Conservation (phyloP, 1,140 invertebrate genomes). For the Neuroterus valhalla region DNA sequence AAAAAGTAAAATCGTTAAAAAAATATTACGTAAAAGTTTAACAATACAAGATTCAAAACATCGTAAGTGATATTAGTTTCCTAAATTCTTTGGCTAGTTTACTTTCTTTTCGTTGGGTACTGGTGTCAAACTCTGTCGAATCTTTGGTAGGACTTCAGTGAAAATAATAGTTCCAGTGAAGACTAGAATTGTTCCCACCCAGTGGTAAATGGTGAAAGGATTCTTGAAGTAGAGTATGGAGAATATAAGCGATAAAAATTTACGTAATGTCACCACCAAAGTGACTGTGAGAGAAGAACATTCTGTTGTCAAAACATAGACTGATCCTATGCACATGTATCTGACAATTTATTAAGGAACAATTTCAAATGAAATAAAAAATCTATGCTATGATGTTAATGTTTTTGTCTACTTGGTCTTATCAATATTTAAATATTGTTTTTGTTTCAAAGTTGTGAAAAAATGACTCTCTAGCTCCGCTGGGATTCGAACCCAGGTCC, state of each 20-base stretch:
- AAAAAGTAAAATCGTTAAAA: too few relatives aligned
- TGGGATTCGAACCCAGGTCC: too few relatives aligned
- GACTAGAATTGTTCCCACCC: slow-evolving; percentile 93
- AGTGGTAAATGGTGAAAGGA: slow-evolving; percentile 93
- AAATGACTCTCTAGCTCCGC: too few relatives aligned
- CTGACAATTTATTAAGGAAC: slow-evolving; percentile 69
- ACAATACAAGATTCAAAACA: not conserved
- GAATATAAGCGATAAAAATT: slow-evolving; percentile 95
- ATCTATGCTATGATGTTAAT: too few relatives aligned
- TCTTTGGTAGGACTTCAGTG: slow-evolving; percentile 80
- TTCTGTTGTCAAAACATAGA: slow-evolving; percentile 95
- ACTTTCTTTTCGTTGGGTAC: slow-evolving; percentile 51
- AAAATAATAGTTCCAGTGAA: slow-evolving; percentile 96
- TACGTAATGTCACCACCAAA: slow-evolving; percentile 94
- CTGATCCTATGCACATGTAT: slow-evolving; percentile 94
- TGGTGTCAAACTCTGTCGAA: slow-evolving; percentile 46
- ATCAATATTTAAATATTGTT: too few relatives aligned
- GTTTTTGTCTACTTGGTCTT: too few relatives aligned
- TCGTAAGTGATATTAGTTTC: not conserved
- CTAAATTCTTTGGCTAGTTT: slow-evolving; percentile 47
- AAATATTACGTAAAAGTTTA: not conserved
- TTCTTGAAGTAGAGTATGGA: slow-evolving; percentile 98
- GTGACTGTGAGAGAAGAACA: slow-evolving; percentile 96
- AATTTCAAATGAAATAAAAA: slow-evolving; percentile 21
- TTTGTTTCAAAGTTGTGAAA: too few relatives aligned